These are phyloP conservation scores for Antheraea yamamai DNA, from an alignment of 2,888 invertebrate species.

Conservation along the genomic window DNA sequence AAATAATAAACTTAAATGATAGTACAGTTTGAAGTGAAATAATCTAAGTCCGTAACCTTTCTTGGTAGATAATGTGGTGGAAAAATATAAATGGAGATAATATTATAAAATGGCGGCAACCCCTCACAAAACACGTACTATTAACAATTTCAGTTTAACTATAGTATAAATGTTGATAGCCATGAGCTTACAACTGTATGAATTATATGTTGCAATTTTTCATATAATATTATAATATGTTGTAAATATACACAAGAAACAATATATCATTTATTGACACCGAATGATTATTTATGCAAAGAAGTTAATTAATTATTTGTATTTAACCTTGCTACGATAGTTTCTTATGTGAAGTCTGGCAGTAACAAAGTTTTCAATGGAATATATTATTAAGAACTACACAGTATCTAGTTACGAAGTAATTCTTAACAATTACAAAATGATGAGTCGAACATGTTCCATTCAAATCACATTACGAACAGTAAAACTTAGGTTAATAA, in stretches of 20 bases:
- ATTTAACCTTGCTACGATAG: neutral
- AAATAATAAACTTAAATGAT: conserved; percentile 8
- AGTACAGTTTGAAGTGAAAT: conserved; percentile 7
- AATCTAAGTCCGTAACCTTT: conserved; percentile 21
- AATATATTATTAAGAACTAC: neutral
- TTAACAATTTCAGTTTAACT: neutral
- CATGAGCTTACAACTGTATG: neutral
- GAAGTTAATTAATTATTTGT: neutral
- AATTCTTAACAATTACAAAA: neutral
- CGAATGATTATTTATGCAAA: neutral
- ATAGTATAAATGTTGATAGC: neutral
- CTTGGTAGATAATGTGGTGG: conserved; percentile 15
- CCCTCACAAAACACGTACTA: neutral
- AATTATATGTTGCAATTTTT: neutral
- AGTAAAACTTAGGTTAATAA: neutral
- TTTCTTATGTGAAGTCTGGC: neutral
- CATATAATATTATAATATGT: neutral
- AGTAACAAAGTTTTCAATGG: neutral
- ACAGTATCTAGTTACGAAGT: neutral
- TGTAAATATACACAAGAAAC: neutral
- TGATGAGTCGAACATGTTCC: neutral
- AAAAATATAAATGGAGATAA: conserved; percentile 2
- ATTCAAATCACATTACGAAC: neutral
- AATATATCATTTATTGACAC: neutral
- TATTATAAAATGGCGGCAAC: neutral